Evolutionary conservation across 2,797 vertebrate genomes (phyloP), one percentile per base, ranked within the genome.

Genomic region (Pipistrellus kuhlii): DNA sequence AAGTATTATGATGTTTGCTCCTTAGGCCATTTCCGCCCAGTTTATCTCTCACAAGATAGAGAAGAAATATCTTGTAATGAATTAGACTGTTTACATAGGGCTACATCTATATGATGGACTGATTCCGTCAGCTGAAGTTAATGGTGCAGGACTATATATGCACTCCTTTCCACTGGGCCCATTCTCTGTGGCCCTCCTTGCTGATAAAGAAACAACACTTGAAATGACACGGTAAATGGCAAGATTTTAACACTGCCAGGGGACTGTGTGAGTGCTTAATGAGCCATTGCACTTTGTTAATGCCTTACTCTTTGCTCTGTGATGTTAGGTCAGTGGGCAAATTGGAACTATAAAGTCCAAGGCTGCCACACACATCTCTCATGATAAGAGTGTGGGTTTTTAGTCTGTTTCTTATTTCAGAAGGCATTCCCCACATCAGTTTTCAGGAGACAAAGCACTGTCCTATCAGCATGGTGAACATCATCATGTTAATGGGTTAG

Each of bases 241-340:
- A 93, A 95, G 87, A 91, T 78, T 96, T 96, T 96, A 96, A 77
- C 77, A 77, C 88, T 93, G 91, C 69, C 91, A 85, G 77, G 85
- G 72, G 92, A 94, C 81, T 91, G 64, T 92, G 88, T 96, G 86
- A 91, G 84, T 91, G 21, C 35, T 96, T 96, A 96, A 94, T 91
- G 95, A 97, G 77, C 84, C 93, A 88, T 94, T 96, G 85, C 77
- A 59, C 76, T 94, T 64, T 80, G 80, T 81, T 96, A 94, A 96
- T 94, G 77, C 85, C 89, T 94, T 91, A 92, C 46, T 90, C 89
- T 96, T 96, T 93, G 84, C 89, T 95, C 93, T 48, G 66, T 85
- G 73, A 73, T 78, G 38, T 93, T 93, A 91, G 91, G 87, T 94
- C 95, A 91, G 41, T 97, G 75, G 85, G 77, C n/a, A 97, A 91